Base-by-base conservation (phyloP, 2,888 invertebrate species). In the Diploptera punctata region DNA sequence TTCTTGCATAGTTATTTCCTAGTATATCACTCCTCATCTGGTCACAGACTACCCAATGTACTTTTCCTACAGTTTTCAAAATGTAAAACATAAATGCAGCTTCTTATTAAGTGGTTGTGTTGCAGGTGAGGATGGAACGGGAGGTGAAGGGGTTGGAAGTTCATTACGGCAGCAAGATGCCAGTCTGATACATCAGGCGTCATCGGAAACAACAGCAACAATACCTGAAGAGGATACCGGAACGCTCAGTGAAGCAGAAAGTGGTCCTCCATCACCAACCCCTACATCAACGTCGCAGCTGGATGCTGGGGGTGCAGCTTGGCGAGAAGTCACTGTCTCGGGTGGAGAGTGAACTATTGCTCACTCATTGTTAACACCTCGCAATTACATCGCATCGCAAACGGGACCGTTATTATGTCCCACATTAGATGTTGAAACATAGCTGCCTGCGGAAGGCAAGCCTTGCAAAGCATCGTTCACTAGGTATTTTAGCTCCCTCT, bases 261-360 rank as follows among this genome's bases (percentile, higher is more conserved):
- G 68, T 38, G 44, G 33, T 47, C 49, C 69, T 38, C 65, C 74
- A 31, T 69, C 68, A 21, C 73, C 73, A 3, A 54, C 67, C 21
- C 67, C 70, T 24, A 29, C 71, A 44, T 38, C 73, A 3, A 65
- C 72, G 13, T 26, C 70, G 4, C 47, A 47, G 29, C 57, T 67
- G 29, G 71, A 16, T 9, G 54, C 43, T 43, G 67, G 47, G 3
- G 38, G 82, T 76, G 77, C 83, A 47, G 80, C 84, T 60, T 84
- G 84, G 81, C 81, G 86, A 70, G 86, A 86, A 79, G 86, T 86
- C 54, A 83, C 86, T 18, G 86, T 86, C 47, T 85, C 86, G 24
- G 86, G 86, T 24, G 86, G 86, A 18, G 86, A 86, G 79, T 86
- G 82, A 84, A 7, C 38, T 13, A 29, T 9, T 29, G 13, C 57